Percentiles rank a stretch among this genome's conserved stretches.
Evolutionary conservation across 2,888 invertebrate genomes (phyloP).

Genomic region (Andricus quercusramuli): DNA sequence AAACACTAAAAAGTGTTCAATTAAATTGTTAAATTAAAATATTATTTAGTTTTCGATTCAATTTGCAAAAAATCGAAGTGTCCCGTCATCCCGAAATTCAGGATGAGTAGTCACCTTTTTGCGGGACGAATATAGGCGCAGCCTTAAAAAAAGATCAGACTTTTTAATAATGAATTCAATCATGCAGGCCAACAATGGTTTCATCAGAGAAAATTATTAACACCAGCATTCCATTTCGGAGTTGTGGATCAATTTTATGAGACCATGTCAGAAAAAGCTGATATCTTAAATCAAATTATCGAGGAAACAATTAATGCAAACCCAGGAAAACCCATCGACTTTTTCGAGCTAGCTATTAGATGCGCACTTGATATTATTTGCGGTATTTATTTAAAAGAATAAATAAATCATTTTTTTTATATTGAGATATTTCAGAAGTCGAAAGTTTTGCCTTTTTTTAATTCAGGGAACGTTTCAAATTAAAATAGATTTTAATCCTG

Average conservation of each 20-base stretch:
- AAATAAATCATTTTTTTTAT: neutral
- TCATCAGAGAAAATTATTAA: conserved; percentile 80
- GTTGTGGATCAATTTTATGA: conserved; percentile 79
- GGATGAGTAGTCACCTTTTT: too few species aligned
- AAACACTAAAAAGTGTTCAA: neutral
- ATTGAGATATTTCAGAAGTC: too few species aligned
- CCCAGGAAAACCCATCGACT: conserved; percentile 74
- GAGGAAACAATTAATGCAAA: conserved; percentile 53
- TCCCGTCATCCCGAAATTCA: too few species aligned
- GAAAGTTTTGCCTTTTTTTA: too few species aligned
- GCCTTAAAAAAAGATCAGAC: too few species aligned
- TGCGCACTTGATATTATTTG: conserved; percentile 80
- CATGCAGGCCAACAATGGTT: conserved; percentile 78
- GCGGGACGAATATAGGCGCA: too few species aligned
- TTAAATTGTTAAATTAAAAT: too few species aligned
- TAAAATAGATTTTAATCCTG: too few species aligned
- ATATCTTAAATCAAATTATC: conserved; percentile 77
- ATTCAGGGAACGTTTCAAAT: too few species aligned
- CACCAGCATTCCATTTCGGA: conserved; percentile 80
- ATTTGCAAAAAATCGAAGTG: too few species aligned
- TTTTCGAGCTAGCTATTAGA: conserved; percentile 80
- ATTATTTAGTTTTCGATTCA: too few species aligned
- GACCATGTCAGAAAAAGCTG: conserved; percentile 79
- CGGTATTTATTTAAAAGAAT: conserved; percentile 65
- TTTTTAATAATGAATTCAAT: neutral